phyloP scores from a whole-genome alignment of 1,140 invertebrate genomes.

The Metaphire vulgaris region DNA sequence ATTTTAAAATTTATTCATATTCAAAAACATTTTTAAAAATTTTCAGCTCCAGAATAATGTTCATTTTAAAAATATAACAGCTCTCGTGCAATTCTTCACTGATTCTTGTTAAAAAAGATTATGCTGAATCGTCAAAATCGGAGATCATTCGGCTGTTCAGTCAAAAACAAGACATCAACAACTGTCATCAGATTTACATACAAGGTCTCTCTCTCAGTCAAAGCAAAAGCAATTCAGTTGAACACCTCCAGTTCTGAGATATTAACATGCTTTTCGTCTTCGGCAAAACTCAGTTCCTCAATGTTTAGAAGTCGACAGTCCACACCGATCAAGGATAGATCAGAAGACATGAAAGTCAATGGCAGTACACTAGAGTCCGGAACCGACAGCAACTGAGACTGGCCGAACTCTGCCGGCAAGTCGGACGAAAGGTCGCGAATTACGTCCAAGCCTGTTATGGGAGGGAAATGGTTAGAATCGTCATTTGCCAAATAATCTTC shows the following conservation, averaged over 20 bases:
- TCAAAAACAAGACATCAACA: no score
- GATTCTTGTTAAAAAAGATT: no score
- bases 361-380: background rate
- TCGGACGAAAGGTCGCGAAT: background rate
- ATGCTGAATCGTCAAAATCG: no score
- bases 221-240: no score
- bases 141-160: no score
- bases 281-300: background rate
- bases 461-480: background rate
- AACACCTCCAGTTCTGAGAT: background rate
- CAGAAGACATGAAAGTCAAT: background rate
- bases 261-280: background rate
- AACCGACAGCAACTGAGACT: background rate
- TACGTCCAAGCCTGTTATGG: background rate
- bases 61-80: no score
- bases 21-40: no score
- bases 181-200: no score
- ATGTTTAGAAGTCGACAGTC: background rate
- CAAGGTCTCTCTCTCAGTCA: no score
- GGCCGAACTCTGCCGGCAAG: conserved; percentile 10
- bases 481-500: background rate
- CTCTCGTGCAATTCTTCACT: no score
- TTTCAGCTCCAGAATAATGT: no score
- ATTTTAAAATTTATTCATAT: no score
- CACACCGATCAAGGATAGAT: background rate